Conservation (phyloP, 2,888 invertebrate species). For the Drosophila yooni region DNA sequence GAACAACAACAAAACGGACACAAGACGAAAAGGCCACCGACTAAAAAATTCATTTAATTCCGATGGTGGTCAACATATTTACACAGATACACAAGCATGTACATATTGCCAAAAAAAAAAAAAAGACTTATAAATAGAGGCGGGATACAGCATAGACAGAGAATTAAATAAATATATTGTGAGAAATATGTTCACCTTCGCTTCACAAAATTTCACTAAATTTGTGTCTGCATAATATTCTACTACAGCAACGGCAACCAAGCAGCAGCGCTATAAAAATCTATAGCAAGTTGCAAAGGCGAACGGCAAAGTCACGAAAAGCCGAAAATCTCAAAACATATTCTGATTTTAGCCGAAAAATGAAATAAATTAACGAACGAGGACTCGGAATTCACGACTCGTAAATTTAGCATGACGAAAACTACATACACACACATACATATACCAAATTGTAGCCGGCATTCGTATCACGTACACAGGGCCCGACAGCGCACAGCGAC, state of each 20-base stretch:
- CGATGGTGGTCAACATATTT: conserved; percentile 3
- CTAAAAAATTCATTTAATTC: conserved; percentile 6
- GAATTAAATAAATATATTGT: conserved; percentile 9
- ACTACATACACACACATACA: background rate
- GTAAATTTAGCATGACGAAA: conserved; percentile 16
- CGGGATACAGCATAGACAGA: conserved; percentile 8
- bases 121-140: conserved; percentile 36
- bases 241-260: background rate
- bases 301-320: conserved; percentile 9
- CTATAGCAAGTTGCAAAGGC: conserved; percentile 11
- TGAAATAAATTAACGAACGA: conserved; percentile 21
- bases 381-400: conserved; percentile 26
- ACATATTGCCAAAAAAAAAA: background rate
- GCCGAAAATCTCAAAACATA: conserved; percentile 14
- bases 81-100: background rate
- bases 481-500: conserved; percentile 1
- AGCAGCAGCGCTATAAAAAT: conserved; percentile 20
- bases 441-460: conserved; percentile 5
- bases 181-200: conserved; percentile 28
- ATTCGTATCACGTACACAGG: conserved; percentile 36
- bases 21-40: background rate
- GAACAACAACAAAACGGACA: background rate
- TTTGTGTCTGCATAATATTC: conserved; percentile 16
- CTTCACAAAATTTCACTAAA: conserved; percentile 14
- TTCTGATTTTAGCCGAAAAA: conserved; percentile 9